Percentiles rank a stretch among this genome's conserved stretches.
Conservation (phyloP, 2,113 vertebrate genomes). For the Cottus gobio region DNA sequence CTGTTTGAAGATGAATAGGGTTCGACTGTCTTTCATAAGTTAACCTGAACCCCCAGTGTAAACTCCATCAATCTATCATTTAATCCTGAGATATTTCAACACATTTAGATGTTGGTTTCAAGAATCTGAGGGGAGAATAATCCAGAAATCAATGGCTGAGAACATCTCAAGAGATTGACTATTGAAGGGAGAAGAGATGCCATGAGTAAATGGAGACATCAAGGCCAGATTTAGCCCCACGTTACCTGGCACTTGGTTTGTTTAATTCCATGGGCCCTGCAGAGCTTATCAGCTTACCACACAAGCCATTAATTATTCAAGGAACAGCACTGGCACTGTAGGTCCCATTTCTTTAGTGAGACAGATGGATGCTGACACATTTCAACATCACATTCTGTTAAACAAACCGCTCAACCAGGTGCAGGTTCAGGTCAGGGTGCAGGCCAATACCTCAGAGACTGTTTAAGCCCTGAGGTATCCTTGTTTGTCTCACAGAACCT, state of each 20-base stretch:
- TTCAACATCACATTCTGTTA: slow-evolving; percentile 33
- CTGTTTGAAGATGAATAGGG: background rate
- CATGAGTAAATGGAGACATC: slow-evolving; percentile 34
- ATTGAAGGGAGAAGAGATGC: slow-evolving; percentile 18
- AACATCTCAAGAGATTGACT: slow-evolving; percentile 27
- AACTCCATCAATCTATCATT: background rate
- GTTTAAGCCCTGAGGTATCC: background rate
- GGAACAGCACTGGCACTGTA: slow-evolving; percentile 22
- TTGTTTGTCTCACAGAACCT: background rate
- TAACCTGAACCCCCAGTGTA: background rate
- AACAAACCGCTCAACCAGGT: slow-evolving; percentile 16
- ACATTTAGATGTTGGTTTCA: slow-evolving; percentile 2
- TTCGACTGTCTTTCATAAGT: background rate
- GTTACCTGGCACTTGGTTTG: slow-evolving; percentile 63
- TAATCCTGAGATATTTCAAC: background rate
- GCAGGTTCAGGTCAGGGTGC: slow-evolving; percentile 22
- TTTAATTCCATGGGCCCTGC: slow-evolving; percentile 38
- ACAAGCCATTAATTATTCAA: slow-evolving; percentile 53
- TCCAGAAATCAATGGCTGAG: slow-evolving; percentile 7
- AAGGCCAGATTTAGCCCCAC: slow-evolving; percentile 61
- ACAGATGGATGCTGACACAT: slow-evolving; percentile 52
- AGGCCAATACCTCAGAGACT: background rate
- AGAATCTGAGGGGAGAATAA: background rate
- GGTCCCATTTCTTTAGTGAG: background rate
- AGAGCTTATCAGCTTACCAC: slow-evolving; percentile 76